Evolutionary conservation across 2,797 vertebrate genomes (phyloP).

Genomic region (Xenops minutus): DNA sequence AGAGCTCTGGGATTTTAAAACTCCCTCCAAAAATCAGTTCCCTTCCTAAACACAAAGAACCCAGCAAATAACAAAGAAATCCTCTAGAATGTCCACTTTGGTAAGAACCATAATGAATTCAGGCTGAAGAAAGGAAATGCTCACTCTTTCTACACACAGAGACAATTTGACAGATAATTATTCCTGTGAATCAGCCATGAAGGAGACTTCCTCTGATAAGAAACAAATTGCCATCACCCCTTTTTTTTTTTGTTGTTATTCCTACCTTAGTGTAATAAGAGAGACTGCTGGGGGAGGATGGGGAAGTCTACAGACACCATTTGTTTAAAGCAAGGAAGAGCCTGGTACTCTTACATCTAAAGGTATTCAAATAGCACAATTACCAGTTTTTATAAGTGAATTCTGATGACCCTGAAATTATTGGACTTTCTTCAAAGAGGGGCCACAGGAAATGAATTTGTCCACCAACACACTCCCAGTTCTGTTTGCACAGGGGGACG

Average conservation of each 20-base stretch:
- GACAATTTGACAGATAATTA: conserved; percentile 26
- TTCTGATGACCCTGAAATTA: neutral
- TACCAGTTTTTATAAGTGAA: neutral
- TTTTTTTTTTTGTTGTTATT: neutral
- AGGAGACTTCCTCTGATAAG: conserved; percentile 31
- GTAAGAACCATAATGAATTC: neutral
- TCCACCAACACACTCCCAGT: neutral
- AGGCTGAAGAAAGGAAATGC: neutral
- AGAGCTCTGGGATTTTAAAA: neutral
- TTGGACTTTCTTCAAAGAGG: neutral
- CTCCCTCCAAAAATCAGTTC: neutral
- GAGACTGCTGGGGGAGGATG: neutral
- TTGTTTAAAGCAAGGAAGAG: neutral
- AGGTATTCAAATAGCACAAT: neutral
- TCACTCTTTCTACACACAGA: neutral
- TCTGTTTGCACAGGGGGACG: neutral
- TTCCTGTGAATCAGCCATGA: conserved; percentile 20
- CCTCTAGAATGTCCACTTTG: neutral
- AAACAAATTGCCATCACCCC: neutral
- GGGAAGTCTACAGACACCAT: neutral
- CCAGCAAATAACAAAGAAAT: neutral
- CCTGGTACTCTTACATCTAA: neutral
- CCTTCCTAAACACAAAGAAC: neutral
- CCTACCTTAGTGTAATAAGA: neutral
- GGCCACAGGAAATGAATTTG: neutral